A percentile compares a stretch with the other conserved stretches of the same genome.
Evolutionary conservation across 2,113 vertebrate species (phyloP).

Genomic region (Gnathonemus echidnorhynchus): DNA sequence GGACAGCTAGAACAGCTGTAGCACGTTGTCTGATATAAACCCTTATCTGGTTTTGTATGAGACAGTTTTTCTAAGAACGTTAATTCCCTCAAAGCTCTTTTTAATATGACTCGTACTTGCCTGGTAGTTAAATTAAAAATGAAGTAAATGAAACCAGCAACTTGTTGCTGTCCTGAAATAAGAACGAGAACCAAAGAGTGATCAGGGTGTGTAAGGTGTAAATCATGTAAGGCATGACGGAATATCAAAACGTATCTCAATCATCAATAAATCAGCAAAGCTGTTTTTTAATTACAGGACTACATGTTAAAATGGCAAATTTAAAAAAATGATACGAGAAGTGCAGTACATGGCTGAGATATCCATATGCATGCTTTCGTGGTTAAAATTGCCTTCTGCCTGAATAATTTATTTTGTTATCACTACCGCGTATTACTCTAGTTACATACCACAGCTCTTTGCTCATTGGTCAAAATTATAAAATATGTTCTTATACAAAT

Average conservation of each 20-base stretch:
- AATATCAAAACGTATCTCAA: not conserved
- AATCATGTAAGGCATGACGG: not conserved
- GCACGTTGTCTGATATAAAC: not conserved
- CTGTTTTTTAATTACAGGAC: not conserved
- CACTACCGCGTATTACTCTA: not conserved
- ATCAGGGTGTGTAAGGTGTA: not conserved
- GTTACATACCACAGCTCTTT: not conserved
- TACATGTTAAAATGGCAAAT: not conserved
- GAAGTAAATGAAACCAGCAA: not conserved
- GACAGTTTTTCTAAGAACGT: not conserved
- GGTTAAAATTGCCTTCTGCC: not conserved
- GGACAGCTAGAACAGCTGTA: not conserved
- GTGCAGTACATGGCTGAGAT: not conserved
- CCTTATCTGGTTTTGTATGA: not conserved
- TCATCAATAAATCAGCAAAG: not conserved
- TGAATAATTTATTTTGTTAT: not conserved
- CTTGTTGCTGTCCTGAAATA: not conserved
- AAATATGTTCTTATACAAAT: not conserved
- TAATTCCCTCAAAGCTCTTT: not conserved
- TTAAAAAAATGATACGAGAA: not conserved
- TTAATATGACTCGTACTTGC: not conserved
- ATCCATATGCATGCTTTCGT: not conserved
- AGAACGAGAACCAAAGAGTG: not conserved
- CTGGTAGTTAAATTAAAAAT: not conserved
- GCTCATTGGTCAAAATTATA: not conserved